Evolutionary conservation across 1,140 invertebrate species (phyloP).

Genomic region (Homalodisca vitripennis): DNA sequence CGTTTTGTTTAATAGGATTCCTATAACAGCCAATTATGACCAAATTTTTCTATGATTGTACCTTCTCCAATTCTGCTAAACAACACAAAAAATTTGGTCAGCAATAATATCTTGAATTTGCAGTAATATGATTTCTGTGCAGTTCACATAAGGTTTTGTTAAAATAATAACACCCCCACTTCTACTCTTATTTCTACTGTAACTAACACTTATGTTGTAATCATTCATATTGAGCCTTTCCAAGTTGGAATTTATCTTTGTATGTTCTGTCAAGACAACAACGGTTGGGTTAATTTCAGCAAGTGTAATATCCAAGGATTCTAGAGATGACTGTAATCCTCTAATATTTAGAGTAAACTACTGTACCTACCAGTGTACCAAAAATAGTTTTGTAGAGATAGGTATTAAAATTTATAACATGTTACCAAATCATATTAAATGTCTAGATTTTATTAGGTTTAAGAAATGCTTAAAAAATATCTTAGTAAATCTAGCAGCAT

Average conservation of each 20-base stretch:
- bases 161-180: not conserved
- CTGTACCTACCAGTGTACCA: too few species aligned
- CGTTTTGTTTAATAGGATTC: not conserved
- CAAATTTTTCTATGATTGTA: not conserved
- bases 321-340: too few species aligned
- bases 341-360: too few species aligned
- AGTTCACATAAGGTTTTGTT: not conserved
- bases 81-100: not conserved
- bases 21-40: not conserved
- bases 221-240: not conserved
- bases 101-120: not conserved
- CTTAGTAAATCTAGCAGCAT: too few species aligned
- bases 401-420: too few species aligned
- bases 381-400: too few species aligned
- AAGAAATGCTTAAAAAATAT: too few species aligned
- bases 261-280: not conserved
- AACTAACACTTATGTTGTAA: not conserved
- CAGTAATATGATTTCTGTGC: not conserved
- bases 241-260: not conserved
- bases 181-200: not conserved
- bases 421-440: too few species aligned
- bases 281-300: not conserved
- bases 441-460: too few species aligned
- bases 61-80: not conserved
- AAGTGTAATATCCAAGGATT: too few species aligned